These are phyloP conservation scores for Zenarchopterus dispar DNA, from an alignment of 2,797 vertebrate genomes.

Conservation along the genomic window DNA sequence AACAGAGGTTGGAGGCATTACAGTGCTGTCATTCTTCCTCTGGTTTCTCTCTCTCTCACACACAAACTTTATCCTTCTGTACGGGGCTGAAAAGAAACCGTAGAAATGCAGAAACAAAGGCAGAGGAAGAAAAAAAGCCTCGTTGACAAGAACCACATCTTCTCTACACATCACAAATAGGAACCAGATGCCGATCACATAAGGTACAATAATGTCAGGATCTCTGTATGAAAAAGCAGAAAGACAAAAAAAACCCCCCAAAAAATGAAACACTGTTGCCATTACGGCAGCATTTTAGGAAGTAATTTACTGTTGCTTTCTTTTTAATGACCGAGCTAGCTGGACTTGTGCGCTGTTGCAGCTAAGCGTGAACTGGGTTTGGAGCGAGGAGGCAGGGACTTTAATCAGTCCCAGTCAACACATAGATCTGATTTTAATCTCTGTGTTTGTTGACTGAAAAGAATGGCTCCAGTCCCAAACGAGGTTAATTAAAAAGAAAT, in stretches of 20 bases:
- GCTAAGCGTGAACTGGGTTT: constrained; percentile 36
- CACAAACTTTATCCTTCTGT: constrained; percentile 15
- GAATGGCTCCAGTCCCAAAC: no score
- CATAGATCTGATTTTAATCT: constrained; percentile 13
- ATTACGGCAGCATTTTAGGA: constrained; percentile 50
- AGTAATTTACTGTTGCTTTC: constrained; percentile 55
- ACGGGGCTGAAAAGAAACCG: constrained; percentile 41
- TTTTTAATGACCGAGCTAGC: constrained; percentile 56
- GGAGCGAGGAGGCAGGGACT: constrained; percentile 38
- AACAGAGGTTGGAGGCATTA: constrained; percentile 48
- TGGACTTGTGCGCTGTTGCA: constrained; percentile 29
- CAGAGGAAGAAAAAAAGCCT: constrained; percentile 20
- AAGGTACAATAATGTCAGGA: constrained; percentile 58
- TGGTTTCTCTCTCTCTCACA: constrained; percentile 14
- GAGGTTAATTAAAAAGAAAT: no score
- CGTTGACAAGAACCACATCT: constrained; percentile 61
- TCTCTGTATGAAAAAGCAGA: constrained; percentile 40
- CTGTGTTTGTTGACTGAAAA: neutral
- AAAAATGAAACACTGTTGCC: constrained; percentile 2
- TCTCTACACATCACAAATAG: constrained; percentile 54
- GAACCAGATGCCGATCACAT: constrained; percentile 69
- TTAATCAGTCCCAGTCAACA: constrained; percentile 41
- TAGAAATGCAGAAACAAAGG: constrained; percentile 54
- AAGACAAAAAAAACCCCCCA: constrained; percentile 26
- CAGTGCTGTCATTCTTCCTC: constrained; percentile 44